phyloP scores from a whole-genome alignment of 2,888 invertebrate species.

The Cerceris rybyensis region DNA sequence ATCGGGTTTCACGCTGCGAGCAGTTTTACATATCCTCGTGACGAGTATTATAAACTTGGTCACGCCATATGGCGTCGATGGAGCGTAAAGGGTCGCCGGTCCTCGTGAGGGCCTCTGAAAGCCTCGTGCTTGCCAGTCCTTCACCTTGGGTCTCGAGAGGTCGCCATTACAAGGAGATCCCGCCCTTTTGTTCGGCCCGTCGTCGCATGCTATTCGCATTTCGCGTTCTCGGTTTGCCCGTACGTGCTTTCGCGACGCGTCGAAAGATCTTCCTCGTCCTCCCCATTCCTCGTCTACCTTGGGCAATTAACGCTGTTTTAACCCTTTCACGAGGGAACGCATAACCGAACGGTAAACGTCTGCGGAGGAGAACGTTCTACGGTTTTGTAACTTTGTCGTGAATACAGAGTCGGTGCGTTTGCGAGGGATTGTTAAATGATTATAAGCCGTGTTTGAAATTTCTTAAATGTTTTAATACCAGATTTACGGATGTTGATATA shows the following conservation, averaged over 20 bases:
- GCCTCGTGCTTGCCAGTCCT: conserved; percentile 61
- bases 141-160: conserved; percentile 63
- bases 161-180: conserved; percentile 66
- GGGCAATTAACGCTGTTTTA: conserved; percentile 43
- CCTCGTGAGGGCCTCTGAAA: conserved; percentile 67
- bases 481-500: no score
- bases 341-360: conserved; percentile 50
- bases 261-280: conserved; percentile 39
- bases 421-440: no score
- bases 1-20: conserved; percentile 25
- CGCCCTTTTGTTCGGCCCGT: conserved; percentile 65
- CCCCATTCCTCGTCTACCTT: background rate
- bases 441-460: no score
- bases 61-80: conserved; percentile 75
- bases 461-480: no score
- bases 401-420: no score
- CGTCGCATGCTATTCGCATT: conserved; percentile 26
- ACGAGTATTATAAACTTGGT: conserved; percentile 70
- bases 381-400: background rate
- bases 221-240: conserved; percentile 37
- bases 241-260: conserved; percentile 52
- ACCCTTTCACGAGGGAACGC: conserved; percentile 36
- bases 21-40: conserved; percentile 62
- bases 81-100: conserved; percentile 68
- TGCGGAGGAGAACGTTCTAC: conserved; percentile 18